Percentiles rank a stretch among this genome's conserved stretches.
These are phyloP conservation scores for Didymodactylos carnosus DNA, from an alignment of 2,888 invertebrate genomes.

Conservation along the genomic window DNA sequence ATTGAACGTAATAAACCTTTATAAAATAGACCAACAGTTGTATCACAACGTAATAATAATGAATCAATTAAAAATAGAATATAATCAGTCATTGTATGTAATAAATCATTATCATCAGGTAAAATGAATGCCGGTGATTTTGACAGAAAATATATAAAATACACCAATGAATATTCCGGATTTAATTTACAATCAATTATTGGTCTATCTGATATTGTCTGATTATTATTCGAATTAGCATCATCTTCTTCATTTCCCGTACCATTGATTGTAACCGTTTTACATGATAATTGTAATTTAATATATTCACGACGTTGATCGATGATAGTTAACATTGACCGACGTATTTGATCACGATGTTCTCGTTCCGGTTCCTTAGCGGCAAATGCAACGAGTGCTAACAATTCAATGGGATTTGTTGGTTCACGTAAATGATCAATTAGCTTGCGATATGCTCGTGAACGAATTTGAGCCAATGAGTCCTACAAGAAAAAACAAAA, in stretches of 20 bases:
- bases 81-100: neutral
- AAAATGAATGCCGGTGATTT: neutral
- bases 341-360: neutral
- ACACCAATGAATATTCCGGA: neutral
- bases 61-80: neutral
- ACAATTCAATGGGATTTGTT: neutral
- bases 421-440: neutral
- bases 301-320: neutral
- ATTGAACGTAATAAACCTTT: slow-evolving; percentile 1
- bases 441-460: neutral
- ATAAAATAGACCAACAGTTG: neutral
- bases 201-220: neutral
- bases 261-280: neutral
- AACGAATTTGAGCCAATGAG: neutral
- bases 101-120: neutral
- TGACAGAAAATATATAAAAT: neutral
- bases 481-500: neutral
- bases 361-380: neutral
- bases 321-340: neutral
- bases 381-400: neutral
- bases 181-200: neutral
- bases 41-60: slow-evolving; percentile 2
- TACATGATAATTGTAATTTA: neutral
- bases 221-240: neutral
- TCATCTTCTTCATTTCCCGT: neutral